These are phyloP conservation scores for Agrochola lychnidis DNA, from an alignment of 2,888 invertebrate species.

Conservation along the genomic window DNA sequence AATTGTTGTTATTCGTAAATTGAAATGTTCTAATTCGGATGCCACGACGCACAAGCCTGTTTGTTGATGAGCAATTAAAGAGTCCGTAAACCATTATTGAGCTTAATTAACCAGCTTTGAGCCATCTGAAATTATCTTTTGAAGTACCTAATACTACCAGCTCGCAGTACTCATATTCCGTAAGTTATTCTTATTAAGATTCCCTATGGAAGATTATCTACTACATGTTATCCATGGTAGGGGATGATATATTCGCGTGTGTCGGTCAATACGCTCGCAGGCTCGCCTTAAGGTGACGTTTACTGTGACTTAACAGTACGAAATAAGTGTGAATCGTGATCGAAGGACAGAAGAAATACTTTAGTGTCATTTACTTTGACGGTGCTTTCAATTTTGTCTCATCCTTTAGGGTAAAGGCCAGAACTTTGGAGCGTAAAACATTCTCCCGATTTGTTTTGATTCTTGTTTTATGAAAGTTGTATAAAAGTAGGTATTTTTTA, in stretches of 20 bases:
- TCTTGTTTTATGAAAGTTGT: constrained; percentile 24
- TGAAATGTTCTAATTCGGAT: constrained; percentile 1
- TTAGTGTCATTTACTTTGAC: constrained; percentile 76
- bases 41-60: too few species aligned
- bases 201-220: neutral
- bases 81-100: neutral
- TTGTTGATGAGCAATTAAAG: constrained; percentile 1
- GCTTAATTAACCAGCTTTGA: neutral
- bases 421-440: constrained; percentile 57
- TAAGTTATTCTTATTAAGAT: constrained; percentile 4
- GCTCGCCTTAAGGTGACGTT: constrained; percentile 77
- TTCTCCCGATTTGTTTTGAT: constrained; percentile 51
- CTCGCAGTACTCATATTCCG: neutral
- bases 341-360: constrained; percentile 72
- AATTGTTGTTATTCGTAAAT: constrained; percentile 6
- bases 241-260: constrained; percentile 71
- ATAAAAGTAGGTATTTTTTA: neutral
- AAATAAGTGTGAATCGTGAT: constrained; percentile 74
- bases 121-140: neutral
- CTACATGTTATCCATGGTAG: constrained; percentile 59
- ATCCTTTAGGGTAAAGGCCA: constrained; percentile 68
- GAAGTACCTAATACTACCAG: neutral
- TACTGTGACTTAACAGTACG: constrained; percentile 75
- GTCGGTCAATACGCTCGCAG: constrained; percentile 69
- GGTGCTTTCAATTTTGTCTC: constrained; percentile 72